These are phyloP conservation scores for Caenorhabditis parvicauda DNA, from an alignment of 2,888 invertebrate genomes.

Conservation along the genomic window DNA sequence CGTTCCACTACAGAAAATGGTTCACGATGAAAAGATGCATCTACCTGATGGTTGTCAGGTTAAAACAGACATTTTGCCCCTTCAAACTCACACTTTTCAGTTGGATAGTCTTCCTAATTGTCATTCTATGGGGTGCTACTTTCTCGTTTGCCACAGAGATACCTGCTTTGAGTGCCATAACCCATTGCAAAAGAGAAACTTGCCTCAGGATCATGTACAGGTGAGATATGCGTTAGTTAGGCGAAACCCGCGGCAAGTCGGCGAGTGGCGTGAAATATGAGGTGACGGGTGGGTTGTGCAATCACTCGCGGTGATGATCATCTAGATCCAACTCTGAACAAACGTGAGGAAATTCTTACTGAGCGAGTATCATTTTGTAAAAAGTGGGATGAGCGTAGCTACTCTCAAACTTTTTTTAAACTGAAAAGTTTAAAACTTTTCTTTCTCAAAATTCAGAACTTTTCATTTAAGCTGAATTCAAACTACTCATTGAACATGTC, in stretches of 20 bases:
- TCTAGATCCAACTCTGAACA: not conserved
- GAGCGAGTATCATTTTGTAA: too few relatives aligned
- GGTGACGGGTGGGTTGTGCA: too few relatives aligned
- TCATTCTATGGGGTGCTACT: constrained; percentile 42
- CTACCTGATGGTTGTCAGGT: constrained; percentile 52
- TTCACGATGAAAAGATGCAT: constrained; percentile 56
- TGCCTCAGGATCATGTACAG: constrained; percentile 46
- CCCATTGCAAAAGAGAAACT: constrained; percentile 56
- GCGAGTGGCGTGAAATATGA: too few relatives aligned
- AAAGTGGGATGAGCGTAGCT: too few relatives aligned
- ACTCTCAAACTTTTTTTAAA: too few relatives aligned
- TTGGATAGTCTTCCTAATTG: constrained; percentile 53
- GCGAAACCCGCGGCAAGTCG: too few relatives aligned
- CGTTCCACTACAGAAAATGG: constrained; percentile 53
- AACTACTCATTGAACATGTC: too few relatives aligned
- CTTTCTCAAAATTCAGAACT: too few relatives aligned
- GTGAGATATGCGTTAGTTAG: too few relatives aligned
- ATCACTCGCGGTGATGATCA: not conserved
- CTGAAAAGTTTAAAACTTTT: too few relatives aligned
- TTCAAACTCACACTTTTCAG: constrained; percentile 17
- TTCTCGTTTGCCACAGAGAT: constrained; percentile 53
- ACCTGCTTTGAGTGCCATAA: constrained; percentile 51
- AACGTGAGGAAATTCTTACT: not conserved
- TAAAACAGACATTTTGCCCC: not conserved
- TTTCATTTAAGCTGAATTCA: too few relatives aligned